Evolutionary conservation across 2,888 invertebrate species (phyloP), one percentile per base, ranked within the genome.

Genomic region (Yponomeuta plumbellus): DNA sequence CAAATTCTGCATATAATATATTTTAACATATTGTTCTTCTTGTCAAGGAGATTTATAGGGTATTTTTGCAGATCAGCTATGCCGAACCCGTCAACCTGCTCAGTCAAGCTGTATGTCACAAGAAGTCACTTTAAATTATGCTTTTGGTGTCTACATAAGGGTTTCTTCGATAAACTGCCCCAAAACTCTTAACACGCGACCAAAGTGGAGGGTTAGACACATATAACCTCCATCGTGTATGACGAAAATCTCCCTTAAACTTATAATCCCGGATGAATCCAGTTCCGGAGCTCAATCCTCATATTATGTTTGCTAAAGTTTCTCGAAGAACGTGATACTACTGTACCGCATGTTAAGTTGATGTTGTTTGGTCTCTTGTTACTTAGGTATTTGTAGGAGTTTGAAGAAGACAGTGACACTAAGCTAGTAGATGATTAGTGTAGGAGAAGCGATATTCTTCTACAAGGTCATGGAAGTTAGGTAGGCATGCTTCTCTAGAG

Each of bases 91-190:
- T 73, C 78, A 69, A 77, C 76, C 72, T 74, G 77, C 80, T 76
- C 79, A 74, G 74, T 70, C 67, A 79, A 80, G 72, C 78, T 81
- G 88, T 89, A 87, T 86, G 88, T 88, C 79, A 72, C 69, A 10
- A 44, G 20, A 68, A 68, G 67, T 68, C 40, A 17, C 17, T 52
- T 59, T 65, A 52, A 3, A 44, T 44, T 13, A 11, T 44, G 44
- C 44, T 52, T 52, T 52, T 52, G 44, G 20, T 62, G 67, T 69
- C 62, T 52, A 52, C 6, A 8, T 34, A 34, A 8, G 34, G 34
- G 34, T 34, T 34, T 34, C 34, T 34, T 34, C 34, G 34, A 34
- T 34, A 34, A 34, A 34, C 34, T 34, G 5, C 6, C 5, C 34
- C 34, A 34, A 5, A 34, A 8, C 34, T 34, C 34, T 34, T 34